Evolutionary conservation across 2,113 vertebrate genomes (phyloP).

Genomic region (Bothrops jararaca): DNA sequence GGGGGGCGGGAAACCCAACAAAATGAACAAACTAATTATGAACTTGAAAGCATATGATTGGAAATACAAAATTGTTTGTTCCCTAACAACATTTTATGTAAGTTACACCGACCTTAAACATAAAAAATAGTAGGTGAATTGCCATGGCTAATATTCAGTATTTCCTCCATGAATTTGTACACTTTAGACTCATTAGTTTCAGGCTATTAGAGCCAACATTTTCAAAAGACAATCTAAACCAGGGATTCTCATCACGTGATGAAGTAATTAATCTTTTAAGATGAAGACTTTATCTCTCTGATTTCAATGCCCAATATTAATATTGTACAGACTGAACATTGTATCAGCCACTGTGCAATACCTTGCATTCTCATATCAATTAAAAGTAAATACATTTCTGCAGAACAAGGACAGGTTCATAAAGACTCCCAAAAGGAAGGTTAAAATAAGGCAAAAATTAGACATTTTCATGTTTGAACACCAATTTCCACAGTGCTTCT

Average conservation of each 20-base stretch:
- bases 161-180: not conserved
- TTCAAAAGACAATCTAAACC: not conserved
- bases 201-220: not conserved
- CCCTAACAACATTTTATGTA: not conserved
- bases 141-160: not conserved
- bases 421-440: not conserved
- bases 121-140: not conserved
- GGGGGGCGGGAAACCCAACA: not conserved
- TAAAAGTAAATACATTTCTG: conserved; percentile 6
- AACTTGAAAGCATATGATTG: not conserved
- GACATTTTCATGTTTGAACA: not conserved
- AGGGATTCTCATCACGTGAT: too few relatives aligned
- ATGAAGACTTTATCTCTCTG: not conserved
- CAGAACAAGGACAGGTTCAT: not conserved
- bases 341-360: not conserved
- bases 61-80: not conserved
- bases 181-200: not conserved
- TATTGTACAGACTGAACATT: not conserved
- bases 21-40: not conserved
- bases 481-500: not conserved
- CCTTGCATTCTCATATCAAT: not conserved
- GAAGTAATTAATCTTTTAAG: not conserved
- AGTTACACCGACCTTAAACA: not conserved
- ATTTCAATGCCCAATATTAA: not conserved
- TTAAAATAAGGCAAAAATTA: not conserved